These are phyloP conservation scores for Danio aesculapii DNA, from an alignment of 2,797 vertebrate genomes.

Conservation along the genomic window DNA sequence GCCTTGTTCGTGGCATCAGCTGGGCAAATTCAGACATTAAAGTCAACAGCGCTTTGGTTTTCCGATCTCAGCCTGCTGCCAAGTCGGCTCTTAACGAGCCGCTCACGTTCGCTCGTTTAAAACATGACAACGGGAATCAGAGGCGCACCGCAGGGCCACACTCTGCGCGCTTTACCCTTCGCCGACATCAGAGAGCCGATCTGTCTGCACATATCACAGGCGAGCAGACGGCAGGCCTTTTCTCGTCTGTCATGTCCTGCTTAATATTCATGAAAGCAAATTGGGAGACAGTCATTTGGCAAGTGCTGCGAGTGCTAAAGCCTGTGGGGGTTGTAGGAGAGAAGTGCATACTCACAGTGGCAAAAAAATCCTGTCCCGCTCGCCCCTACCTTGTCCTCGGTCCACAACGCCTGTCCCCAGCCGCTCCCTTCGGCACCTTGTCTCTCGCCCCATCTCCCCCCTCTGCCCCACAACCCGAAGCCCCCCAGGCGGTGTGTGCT, in stretches of 20 bases:
- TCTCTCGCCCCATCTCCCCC: neutral
- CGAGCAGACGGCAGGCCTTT: slow-evolving; percentile 70
- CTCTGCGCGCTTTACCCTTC: slow-evolving; percentile 65
- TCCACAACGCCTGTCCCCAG: slow-evolving; percentile 39
- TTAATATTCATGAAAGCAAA: slow-evolving; percentile 94
- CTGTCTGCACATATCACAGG: slow-evolving; percentile 81
- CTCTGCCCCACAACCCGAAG: neutral
- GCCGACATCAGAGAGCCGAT: slow-evolving; percentile 80
- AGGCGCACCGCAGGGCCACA: slow-evolving; percentile 63
- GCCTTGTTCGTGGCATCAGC: slow-evolving; percentile 67
- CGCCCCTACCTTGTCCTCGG: slow-evolving; percentile 47
- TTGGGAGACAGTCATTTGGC: slow-evolving; percentile 89
- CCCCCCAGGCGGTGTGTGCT: slow-evolving; percentile 63
- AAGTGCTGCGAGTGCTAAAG: slow-evolving; percentile 80
- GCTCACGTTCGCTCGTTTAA: slow-evolving; percentile 78
- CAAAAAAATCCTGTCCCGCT: slow-evolving; percentile 49
- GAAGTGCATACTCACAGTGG: slow-evolving; percentile 76
- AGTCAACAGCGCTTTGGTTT: slow-evolving; percentile 70
- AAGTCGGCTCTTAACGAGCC: slow-evolving; percentile 75
- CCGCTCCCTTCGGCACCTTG: slow-evolving; percentile 38
- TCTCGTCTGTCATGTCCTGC: slow-evolving; percentile 80
- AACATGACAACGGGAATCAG: slow-evolving; percentile 75
- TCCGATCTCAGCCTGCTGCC: slow-evolving; percentile 64
- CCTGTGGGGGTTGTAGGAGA: slow-evolving; percentile 76
- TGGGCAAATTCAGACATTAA: slow-evolving; percentile 79